These are phyloP conservation scores for Pristionchus maxplancki DNA, from an alignment of 2,888 invertebrate genomes.

Conservation along the genomic window DNA sequence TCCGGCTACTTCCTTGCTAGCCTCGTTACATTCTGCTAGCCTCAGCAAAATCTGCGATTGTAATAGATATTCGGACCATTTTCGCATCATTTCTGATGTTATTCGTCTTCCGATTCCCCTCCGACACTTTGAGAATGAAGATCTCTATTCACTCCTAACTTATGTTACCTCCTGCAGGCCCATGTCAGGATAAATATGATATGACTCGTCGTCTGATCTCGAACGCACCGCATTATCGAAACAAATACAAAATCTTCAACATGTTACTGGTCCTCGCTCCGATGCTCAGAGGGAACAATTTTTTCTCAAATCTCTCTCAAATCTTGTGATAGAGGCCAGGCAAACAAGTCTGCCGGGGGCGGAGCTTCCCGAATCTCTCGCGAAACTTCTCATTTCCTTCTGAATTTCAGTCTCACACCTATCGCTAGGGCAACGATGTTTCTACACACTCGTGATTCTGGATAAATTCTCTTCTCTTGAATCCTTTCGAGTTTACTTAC, in stretches of 20 bases:
- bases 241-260: background rate
- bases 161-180: too few relatives aligned
- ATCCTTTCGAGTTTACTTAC: background rate
- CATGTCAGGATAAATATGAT: too few relatives aligned
- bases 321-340: conserved; percentile 10
- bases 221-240: background rate
- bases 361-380: background rate
- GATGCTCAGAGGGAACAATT: background rate
- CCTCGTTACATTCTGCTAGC: background rate
- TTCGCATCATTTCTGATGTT: too few relatives aligned
- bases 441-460: background rate
- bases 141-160: too few relatives aligned
- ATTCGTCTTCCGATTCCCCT: too few relatives aligned
- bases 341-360: conserved; percentile 13
- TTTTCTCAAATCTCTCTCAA: conserved; percentile 2
- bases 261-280: background rate
- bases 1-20: background rate
- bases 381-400: conserved; percentile 5
- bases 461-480: background rate
- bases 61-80: too few relatives aligned
- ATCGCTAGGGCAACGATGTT: background rate
- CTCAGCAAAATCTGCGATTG: background rate
- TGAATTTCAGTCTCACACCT: background rate
- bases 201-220: too few relatives aligned
- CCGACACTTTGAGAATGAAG: too few relatives aligned